Evolutionary conservation across 2,888 invertebrate species (phyloP).

Genomic region (Dolomedes plantarius): DNA sequence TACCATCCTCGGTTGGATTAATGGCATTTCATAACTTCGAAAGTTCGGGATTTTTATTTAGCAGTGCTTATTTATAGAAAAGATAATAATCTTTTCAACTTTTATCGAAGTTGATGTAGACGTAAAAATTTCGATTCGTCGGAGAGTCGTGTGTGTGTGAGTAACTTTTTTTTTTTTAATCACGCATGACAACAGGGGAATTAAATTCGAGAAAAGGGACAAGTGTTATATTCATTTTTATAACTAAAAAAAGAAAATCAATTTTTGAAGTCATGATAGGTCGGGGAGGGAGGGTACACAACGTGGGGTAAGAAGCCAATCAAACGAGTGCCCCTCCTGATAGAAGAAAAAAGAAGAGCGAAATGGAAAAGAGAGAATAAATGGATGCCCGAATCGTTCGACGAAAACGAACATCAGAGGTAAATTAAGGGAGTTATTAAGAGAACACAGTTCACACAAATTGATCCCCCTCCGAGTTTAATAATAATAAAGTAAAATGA

Average conservation of each 20-base stretch:
- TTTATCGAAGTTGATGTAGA: too few relatives aligned
- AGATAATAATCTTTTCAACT: too few relatives aligned
- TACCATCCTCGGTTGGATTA: too few relatives aligned
- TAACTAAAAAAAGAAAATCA: neutral
- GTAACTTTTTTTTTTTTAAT: too few relatives aligned
- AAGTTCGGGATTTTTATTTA: too few relatives aligned
- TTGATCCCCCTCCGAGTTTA: constrained; percentile 53
- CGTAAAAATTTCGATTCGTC: too few relatives aligned
- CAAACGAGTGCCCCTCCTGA: neutral
- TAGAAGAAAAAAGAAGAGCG: neutral
- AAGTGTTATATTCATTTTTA: too few relatives aligned
- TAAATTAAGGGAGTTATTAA: constrained; percentile 67
- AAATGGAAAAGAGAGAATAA: neutral
- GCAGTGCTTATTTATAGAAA: too few relatives aligned
- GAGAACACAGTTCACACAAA: constrained; percentile 49
- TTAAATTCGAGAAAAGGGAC: too few relatives aligned
- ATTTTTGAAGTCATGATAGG: neutral
- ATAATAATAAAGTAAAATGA: constrained; percentile 48
- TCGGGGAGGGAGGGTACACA: neutral
- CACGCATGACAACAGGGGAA: too few relatives aligned
- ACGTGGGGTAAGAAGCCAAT: neutral
- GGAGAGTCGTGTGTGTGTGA: too few relatives aligned
- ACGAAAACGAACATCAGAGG: constrained; percentile 43
- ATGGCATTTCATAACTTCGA: too few relatives aligned
- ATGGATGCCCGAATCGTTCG: constrained; percentile 16